Base-by-base conservation (phyloP, 2,113 vertebrate genomes). In the Pungitius pungitius region DNA sequence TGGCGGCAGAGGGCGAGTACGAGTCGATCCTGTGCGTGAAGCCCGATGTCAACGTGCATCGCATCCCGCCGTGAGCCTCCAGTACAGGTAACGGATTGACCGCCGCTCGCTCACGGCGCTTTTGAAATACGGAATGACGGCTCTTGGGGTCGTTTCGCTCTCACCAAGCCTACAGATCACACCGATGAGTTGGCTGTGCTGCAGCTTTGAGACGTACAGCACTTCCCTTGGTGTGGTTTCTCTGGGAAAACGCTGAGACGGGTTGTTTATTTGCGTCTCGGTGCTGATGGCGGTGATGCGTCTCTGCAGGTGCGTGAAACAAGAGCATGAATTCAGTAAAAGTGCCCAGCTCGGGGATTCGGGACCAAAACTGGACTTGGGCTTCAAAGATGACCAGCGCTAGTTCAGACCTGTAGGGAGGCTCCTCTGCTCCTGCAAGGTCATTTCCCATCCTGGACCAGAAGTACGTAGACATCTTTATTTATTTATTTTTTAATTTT, bases 1-100 rank as follows among this genome's bases (percentile, higher is more conserved):
- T 96, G 96, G 95, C 95, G 85, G 87, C 95, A 0, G 96, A 97
- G 90, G 86, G 91, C 79, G 97, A 96, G 77, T 98, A 97, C 52
- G 96, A 99, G 93, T 97, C 97, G 0, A 92, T 99, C 11, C 91
- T 98, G 77, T 97, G 96, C 84, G 96, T 98, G 51, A 99, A 99
- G 83, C 94, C 96, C 0, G 97, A 98, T 76, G 94, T 99, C 82
- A 97, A 93, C 82, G 96, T 99, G 24, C 98, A 96, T 79, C 94
- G 96, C 78, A 98, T 98, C 84, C 96, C 97, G 24, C 97, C 96
- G 64, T 91, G 97, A 69, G 94, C 97, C 7, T 97, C 97, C 33
- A 98, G 0, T 96, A 97, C 95, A 96, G 96, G 97, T 97, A 80
- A 79, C 24, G 12, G 17, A 7, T n/a, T 6, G 0, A 24, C 49